These are phyloP conservation scores for Drosophila koepferae DNA, from an alignment of 2,888 invertebrate genomes.

Conservation along the genomic window DNA sequence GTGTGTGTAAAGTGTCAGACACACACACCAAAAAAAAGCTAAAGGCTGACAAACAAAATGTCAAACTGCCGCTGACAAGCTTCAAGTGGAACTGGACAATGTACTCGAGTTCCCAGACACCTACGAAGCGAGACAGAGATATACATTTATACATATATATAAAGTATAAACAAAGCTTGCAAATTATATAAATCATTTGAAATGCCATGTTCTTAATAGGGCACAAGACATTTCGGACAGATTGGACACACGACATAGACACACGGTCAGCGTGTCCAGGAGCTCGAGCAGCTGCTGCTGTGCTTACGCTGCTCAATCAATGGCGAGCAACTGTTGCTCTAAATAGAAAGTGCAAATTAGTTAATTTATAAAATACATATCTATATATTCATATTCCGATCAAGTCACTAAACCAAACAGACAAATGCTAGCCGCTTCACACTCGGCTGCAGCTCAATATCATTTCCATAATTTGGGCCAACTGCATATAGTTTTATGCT, in stretches of 20 bases:
- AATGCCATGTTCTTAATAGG: conserved; percentile 76
- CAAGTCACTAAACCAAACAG: background rate
- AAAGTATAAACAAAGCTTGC: conserved; percentile 61
- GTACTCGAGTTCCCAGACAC: conserved; percentile 43
- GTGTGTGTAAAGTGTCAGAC: conserved; percentile 76
- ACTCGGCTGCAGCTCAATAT: background rate
- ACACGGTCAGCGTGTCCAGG: conserved; percentile 53
- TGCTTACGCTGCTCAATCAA: conserved; percentile 51
- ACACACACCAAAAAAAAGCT: conserved; percentile 51
- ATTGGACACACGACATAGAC: conserved; percentile 60
- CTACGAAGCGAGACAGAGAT: conserved; percentile 31
- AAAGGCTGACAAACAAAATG: conserved; percentile 70
- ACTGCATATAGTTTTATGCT: background rate
- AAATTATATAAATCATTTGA: conserved; percentile 77
- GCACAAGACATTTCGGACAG: conserved; percentile 72
- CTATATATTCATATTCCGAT: background rate
- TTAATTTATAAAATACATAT: background rate
- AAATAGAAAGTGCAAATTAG: background rate
- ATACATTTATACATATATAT: conserved; percentile 10
- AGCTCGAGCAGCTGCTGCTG: conserved; percentile 53
- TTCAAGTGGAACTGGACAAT: conserved; percentile 46
- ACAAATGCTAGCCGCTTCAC: background rate
- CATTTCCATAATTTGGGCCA: background rate
- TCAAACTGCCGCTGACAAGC: conserved; percentile 72
- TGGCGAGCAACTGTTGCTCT: too few relatives aligned